Evolutionary conservation across 2,113 vertebrate species (phyloP), one percentile per base, ranked within the genome.

Genomic region (Notechis scutatus): DNA sequence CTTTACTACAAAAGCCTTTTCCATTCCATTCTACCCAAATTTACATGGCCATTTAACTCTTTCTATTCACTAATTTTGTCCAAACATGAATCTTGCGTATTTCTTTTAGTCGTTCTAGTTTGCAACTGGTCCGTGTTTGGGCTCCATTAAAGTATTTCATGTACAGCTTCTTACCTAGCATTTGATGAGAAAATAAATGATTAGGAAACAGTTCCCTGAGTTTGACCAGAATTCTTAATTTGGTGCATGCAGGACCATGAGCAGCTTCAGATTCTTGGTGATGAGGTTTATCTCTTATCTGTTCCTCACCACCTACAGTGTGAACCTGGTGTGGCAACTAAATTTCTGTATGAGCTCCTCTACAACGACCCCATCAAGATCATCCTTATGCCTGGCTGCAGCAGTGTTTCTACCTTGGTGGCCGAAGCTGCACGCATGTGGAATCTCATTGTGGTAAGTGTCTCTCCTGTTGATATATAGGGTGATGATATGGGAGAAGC

Each of bases 331-430:
- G 98, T 99, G 95, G 98, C 99, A 93, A 99, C 99, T 91, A 99
- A 99, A 96, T 97, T 98, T 95, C 98, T 99, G 91, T 99, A 99
- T 0, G 99, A 99, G 97, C 97, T 99, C 20, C 98, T 99, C 61
- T 99, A 99, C 98, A 99, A 99, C 0, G 98, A 99, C 96, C 99
- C 99, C 91, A 99, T 99, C 97, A 99, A 99, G 98, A 99, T 99
- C 69, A 98, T 99, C 86, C 98, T 99, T 91, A 98, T 99, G 99
- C 99, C 99, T 0, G 99, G 99, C 91, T 99, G 99, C 96, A 99
- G 99, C 94, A 98, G 98, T 0, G 99, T 99, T 74, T 99, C 99
- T 94, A 99, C 99, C 0, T 95, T 99, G 85, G 99, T 99, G 94
- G 99, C 99, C 0, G 99, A 99, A 93, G 99, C 99, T 0, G 99